Evolutionary conservation across 35 echinoderm and acorn worm species (phyloP).

Genomic region (Anneissia japonica): DNA sequence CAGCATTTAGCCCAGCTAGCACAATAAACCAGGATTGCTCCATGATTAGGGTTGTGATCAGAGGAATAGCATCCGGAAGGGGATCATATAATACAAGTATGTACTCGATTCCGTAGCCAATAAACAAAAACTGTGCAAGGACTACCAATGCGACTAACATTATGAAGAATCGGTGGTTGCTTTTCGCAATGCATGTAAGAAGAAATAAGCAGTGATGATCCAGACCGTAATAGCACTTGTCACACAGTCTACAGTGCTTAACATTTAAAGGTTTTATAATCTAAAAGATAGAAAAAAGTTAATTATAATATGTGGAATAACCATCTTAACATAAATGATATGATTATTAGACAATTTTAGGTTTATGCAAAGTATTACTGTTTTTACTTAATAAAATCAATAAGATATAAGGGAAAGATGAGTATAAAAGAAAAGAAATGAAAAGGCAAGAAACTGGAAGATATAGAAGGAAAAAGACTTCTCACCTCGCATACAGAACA

Average conservation of each 20-base stretch:
- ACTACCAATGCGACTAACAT: slow-evolving; percentile 37
- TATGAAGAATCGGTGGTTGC: slow-evolving; percentile 78
- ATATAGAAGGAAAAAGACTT: not conserved
- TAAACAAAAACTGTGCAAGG: slow-evolving; percentile 45
- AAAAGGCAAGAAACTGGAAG: not conserved
- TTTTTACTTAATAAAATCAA: too few species aligned
- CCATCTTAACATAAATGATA: too few species aligned
- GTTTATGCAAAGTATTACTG: too few species aligned
- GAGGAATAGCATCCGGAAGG: not conserved
- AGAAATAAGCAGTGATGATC: slow-evolving; percentile 97
- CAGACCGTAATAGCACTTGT: slow-evolving; percentile 46
- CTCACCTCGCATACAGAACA: slow-evolving; percentile 67
- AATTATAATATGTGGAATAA: too few species aligned
- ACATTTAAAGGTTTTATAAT: slow-evolving; percentile 43
- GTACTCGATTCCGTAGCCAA: slow-evolving; percentile 26
- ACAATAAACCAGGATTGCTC: slow-evolving; percentile 50
- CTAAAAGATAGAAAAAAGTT: slow-evolving; percentile 24
- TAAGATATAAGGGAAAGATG: too few species aligned
- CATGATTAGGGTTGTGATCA: slow-evolving; percentile 9
- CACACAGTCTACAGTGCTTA: slow-evolving; percentile 85
- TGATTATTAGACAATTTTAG: too few species aligned
- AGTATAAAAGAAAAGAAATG: too few species aligned
- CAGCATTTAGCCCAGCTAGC: slow-evolving; percentile 34
- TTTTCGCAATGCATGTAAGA: slow-evolving; percentile 64
- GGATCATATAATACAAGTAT: slow-evolving; percentile 2